Evolutionary conservation across 1,140 invertebrate species (phyloP), one percentile per base, ranked within the genome.

Genomic region (Arctopsyche grandis): DNA sequence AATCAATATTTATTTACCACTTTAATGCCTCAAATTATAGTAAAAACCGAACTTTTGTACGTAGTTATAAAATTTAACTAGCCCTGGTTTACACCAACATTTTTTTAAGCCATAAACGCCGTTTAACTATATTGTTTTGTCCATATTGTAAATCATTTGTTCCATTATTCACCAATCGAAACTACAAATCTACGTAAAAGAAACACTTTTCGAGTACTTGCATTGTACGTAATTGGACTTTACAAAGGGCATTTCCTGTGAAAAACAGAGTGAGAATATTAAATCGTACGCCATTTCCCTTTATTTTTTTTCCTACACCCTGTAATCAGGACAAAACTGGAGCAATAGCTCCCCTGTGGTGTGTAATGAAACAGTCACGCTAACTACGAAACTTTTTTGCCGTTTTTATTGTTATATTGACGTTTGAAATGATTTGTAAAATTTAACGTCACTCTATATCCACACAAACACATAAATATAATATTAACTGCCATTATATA

Each of bases 171-270:
- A 1, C 56, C n/a, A 19, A 60, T 60, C 56, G 16, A 60, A 60
- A 60, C 16, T 21, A 60, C 56, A 5, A 21, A 60, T 60, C 56
- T 60, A 21, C 14, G n/a, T 60, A 60, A 60, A 5, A 60, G 56
- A 60, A 60, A 60, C 56, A 21, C 56, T 60, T 10, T 60, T 19
- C 56, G 19, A 60, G 56, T 60, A 21, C 29, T n/a, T n/a, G n/a
- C 19, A 16, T 60, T 21, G 56, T 21, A 9, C 56, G 56, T 60
- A 60, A 60, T 60, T 60, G 56, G 21, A 60, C 9, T 60, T 60
- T 60, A 60, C 56, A 60, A 60, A 60, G 19, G 56, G n/a, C 16
- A 60, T 60, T 60, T 60, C 56, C 56, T n/a, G 21, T 60, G 9
- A 1, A 60, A 19, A 60, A 21, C 56, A n/a, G 9, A 60, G 56